phyloP scores from a whole-genome alignment of 2,113 vertebrate genomes.

The Cepphus grylle region DNA sequence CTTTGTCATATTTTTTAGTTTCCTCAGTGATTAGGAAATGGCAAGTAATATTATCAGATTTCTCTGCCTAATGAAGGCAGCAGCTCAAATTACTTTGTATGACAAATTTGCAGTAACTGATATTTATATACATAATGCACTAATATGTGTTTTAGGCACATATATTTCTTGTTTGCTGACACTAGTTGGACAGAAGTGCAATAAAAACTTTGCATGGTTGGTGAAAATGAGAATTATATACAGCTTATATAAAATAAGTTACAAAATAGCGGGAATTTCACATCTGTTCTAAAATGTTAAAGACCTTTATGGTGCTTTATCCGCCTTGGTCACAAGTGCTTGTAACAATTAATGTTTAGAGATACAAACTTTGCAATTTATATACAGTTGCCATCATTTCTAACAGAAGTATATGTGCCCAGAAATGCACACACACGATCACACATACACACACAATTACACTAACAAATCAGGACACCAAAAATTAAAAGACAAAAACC shows the following conservation, averaged over 20 bases:
- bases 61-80: neutral
- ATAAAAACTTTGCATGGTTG: neutral
- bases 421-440: neutral
- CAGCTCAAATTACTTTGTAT: neutral
- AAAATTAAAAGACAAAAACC: neutral
- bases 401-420: neutral
- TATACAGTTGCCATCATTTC: neutral
- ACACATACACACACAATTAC: neutral
- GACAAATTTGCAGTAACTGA: neutral
- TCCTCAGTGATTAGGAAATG: neutral
- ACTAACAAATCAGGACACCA: neutral
- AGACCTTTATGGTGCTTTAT: neutral
- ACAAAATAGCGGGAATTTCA: neutral
- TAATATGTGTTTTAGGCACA: neutral
- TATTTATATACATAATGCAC: neutral
- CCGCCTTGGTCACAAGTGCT: neutral
- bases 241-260: neutral
- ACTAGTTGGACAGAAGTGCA: neutral
- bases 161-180: neutral
- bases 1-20: neutral
- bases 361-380: neutral
- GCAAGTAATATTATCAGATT: neutral
- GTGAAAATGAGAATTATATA: neutral
- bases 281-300: neutral
- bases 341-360: neutral